Conservation (phyloP, 2,797 vertebrate genomes). For the Smutsia gigantea region DNA sequence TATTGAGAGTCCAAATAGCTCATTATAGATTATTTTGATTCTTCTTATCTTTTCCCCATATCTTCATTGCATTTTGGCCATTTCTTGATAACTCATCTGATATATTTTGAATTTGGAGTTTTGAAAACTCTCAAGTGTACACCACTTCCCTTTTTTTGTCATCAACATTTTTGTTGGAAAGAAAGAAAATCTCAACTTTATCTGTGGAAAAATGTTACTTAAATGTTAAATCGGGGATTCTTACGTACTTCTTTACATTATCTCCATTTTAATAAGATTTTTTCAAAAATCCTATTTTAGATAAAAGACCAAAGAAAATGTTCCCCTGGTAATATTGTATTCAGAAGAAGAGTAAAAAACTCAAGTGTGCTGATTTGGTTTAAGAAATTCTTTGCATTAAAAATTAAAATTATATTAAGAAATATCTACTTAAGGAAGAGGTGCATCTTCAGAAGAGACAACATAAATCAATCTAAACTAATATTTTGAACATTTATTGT, state of each 20-base stretch:
- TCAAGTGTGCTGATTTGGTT: background rate
- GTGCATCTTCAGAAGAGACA: background rate
- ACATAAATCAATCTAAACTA: background rate
- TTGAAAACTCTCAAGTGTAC: background rate
- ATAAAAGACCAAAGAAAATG: conserved; percentile 15
- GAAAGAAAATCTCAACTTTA: background rate
- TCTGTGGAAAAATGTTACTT: background rate
- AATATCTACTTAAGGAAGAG: background rate
- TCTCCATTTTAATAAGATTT: background rate
- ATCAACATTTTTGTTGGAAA: conserved; percentile 15
- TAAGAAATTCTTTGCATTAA: background rate
- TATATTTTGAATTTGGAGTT: background rate
- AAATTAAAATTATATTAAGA: background rate
- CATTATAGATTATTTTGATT: background rate
- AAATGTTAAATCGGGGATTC: background rate
- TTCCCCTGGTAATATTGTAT: background rate
- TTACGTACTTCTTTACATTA: background rate
- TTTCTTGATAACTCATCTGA: background rate
- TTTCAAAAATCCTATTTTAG: background rate
- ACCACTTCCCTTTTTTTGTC: background rate
- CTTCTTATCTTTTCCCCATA: background rate
- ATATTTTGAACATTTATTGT: background rate
- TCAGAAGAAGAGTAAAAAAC: background rate
- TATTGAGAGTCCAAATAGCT: background rate
- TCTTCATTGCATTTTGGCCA: background rate